Evolutionary conservation across 2,888 invertebrate species (phyloP), one percentile per base, ranked within the genome.

Genomic region (Eupithecia subfuscata): DNA sequence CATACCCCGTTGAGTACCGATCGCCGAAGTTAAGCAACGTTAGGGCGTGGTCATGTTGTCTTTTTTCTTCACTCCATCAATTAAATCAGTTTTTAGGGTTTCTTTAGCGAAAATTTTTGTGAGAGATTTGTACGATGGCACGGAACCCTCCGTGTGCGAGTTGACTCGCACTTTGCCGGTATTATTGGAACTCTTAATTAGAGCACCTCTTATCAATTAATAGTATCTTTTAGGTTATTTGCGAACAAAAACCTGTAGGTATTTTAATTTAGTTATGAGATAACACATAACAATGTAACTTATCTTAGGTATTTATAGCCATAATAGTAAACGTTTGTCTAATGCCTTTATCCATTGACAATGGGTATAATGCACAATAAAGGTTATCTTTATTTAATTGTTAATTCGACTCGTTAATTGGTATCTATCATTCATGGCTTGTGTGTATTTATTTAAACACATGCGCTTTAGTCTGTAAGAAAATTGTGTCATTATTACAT

Each of bases 271-370:
- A 45, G 4, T 56, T 3, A 60, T 22, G 25, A 56, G 56, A 12
- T 60, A 60, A 60, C 6, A 25, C 25, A 22, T 22, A 60, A 60
- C 69, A 52, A 69, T 69, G 69, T 71, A 71, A 48, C 16, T 48
- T 34, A 72, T 72, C 30, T 70, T 69, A 12, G 14, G 22, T 25
- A 60, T 60, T 60, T 60, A 60, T 12, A 60, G 60, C 60, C 60
- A 60, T 60, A 71, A 71, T 75, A 45, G 65, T 56, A 60, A 60
- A 22, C 22, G 68, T 22, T 56, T 45, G 16, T 34, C 30, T 30
- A 69, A 16, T 60, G 45, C n/a, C 40, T 71, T 69, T 67, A 74
- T 74, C 60, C 74, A 72, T 77, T 74, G 69, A 77, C 65, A 74
- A 70, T 65, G 67, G 69, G 56, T 74, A 70, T 48, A 74, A 71